A percentile compares a stretch with the other conserved stretches of the same genome.
These are phyloP conservation scores for Exephanes ischioxanthus DNA, from an alignment of 2,888 invertebrate species.

Conservation along the genomic window DNA sequence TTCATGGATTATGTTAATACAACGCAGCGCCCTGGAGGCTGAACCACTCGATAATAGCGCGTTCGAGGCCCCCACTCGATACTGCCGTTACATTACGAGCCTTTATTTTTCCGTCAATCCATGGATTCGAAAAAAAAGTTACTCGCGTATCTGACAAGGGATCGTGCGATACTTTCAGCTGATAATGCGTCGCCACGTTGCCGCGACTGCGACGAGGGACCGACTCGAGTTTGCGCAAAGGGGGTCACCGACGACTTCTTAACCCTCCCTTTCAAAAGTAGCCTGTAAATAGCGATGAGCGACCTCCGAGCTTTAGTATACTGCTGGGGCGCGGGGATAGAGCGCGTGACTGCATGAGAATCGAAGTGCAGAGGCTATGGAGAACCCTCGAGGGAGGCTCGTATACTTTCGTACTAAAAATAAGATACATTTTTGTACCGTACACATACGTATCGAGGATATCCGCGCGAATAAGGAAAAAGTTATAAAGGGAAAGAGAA, in stretches of 20 bases:
- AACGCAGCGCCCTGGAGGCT: slow-evolving; percentile 43
- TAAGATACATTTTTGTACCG: slow-evolving; percentile 34
- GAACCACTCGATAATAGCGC: slow-evolving; percentile 65
- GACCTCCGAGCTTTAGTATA: background rate
- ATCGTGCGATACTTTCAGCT: slow-evolving; percentile 48
- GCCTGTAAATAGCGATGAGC: slow-evolving; percentile 53
- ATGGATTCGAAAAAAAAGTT: slow-evolving; percentile 17
- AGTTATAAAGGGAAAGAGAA: slow-evolving; percentile 45
- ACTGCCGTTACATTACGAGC: slow-evolving; percentile 27
- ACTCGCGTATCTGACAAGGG: slow-evolving; percentile 39
- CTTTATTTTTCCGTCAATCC: slow-evolving; percentile 21
- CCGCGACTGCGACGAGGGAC: slow-evolving; percentile 14
- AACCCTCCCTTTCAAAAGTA: slow-evolving; percentile 23
- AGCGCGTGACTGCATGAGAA: slow-evolving; percentile 16
- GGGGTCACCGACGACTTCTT: background rate
- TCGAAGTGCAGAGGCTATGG: slow-evolving; percentile 45
- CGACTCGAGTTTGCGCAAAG: background rate
- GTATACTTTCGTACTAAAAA: slow-evolving; percentile 2
- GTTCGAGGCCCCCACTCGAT: slow-evolving; percentile 42
- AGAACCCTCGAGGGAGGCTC: slow-evolving; percentile 40
- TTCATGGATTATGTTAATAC: slow-evolving; percentile 67
- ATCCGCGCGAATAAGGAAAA: slow-evolving; percentile 49
- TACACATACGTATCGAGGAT: slow-evolving; percentile 51
- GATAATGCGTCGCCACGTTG: slow-evolving; percentile 44
- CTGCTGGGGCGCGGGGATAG: background rate